Evolutionary conservation across 2,888 invertebrate species (phyloP), one percentile per base, ranked within the genome.

Genomic region (Caenorhabditis panamensis): DNA sequence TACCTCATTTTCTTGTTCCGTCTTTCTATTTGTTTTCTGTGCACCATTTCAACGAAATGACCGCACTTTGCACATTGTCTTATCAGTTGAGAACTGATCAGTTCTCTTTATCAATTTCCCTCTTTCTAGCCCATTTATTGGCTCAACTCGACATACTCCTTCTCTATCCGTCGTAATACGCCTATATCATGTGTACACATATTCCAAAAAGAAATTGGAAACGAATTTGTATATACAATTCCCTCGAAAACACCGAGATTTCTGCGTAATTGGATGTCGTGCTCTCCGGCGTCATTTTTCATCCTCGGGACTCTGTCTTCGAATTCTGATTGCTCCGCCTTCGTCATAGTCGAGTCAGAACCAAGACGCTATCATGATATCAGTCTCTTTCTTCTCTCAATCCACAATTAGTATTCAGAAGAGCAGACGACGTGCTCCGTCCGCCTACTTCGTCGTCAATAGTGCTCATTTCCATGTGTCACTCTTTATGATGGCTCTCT

Each of bases 391-490:
- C 49, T 1, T 8, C 5, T 31, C 18, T 49, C 28, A 54, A 26
- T 54, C 16, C 4, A 18, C 56, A 36, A 56, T 56, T 56, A 36
- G 36, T 18, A 56, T 26, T 31, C 56, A 31, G 56, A 4, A 36
- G 56, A 24, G 18, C 16, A 36, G 26, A 31, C n/a, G 58, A 5
- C 36, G 37, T 62, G 8, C 51, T 53, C 36, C 37, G 18, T 41
- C 24, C 37, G 16, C 6, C 20, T 26, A 16, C 24, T n/a, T 36
- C 53, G 18, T 53, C 53, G 16, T 44, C 54, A 67, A 67, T 41
- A 51, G 54, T 54, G 53, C 62, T 63, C 62, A 63, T 63, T 66
- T 41, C 24, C 66, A 47, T 47, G n/a, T 18, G 3, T 18, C 47
- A 3, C 9, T n/a, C 18, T 47, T 47, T n/a, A 47, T 2, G 16